A percentile compares a stretch with the other conserved stretches of the same genome.
Conservation (phyloP, 2,888 invertebrate genomes). For the Drosophila cognata region DNA sequence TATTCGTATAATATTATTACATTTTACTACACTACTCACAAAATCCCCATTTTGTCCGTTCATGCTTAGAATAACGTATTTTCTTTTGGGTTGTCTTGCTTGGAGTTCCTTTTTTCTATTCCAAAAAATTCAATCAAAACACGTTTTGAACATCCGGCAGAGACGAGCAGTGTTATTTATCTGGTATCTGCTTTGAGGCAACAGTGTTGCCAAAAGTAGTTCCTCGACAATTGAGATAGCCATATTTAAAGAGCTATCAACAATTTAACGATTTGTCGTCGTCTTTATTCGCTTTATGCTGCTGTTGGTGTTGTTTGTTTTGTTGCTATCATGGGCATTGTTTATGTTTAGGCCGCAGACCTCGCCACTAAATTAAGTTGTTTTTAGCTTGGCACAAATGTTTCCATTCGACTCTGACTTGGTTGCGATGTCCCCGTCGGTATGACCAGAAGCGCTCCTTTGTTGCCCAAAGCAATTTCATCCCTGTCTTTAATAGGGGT, state of each 20-base stretch:
- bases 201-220: constrained; percentile 41
- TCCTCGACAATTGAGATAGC: constrained; percentile 20
- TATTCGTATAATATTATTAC: background rate
- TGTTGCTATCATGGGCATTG: constrained; percentile 56
- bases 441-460: constrained; percentile 65
- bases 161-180: constrained; percentile 30
- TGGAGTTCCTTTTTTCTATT: background rate
- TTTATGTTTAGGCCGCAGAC: constrained; percentile 62
- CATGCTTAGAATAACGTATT: constrained; percentile 2
- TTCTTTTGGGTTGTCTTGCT: background rate
- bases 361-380: constrained; percentile 68
- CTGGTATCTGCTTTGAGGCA: constrained; percentile 22
- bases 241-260: constrained; percentile 48
- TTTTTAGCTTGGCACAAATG: constrained; percentile 68
- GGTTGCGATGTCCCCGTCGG: constrained; percentile 37
- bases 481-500: background rate
- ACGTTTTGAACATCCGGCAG: constrained; percentile 13
- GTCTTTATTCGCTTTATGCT: constrained; percentile 27
- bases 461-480: constrained; percentile 5
- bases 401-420: constrained; percentile 45
- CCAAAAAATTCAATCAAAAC: background rate
- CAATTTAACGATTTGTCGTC: constrained; percentile 47
- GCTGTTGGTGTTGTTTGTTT: constrained; percentile 12
- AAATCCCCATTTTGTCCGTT: constrained; percentile 6
- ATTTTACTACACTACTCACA: background rate